Base-by-base conservation (phyloP, 2,888 invertebrate species). In the Taenaris catops region DNA sequence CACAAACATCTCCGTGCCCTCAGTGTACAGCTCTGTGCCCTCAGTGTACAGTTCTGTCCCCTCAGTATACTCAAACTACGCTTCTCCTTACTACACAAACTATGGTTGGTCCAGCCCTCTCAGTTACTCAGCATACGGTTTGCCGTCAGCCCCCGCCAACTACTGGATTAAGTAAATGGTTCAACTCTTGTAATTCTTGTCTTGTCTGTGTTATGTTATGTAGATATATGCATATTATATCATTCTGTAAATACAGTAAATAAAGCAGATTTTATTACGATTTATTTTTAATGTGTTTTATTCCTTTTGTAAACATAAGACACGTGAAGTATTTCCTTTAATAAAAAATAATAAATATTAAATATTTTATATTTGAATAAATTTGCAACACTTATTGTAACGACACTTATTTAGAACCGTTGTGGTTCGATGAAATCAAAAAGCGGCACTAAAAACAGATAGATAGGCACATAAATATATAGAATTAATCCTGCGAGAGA, bases 21-120 rank as follows among this genome's bases (percentile, higher is more conserved):
- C 41, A 8, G 32, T 44, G 4, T 34, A 34, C 23, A 42, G 48
- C 23, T 43, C 48, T 3, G 43, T 38, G 3, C 45, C 49, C 24
- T 25, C 45, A 3, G 44, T 46, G 3, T 38, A 42, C 26, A 38
- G 20, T 24, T 38, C 41, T 12, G 40, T 49, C n/a, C 52, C 50
- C 8, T 38, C 48, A 3, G 44, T 24, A 10, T 29, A 29, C 21
- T 24, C 38, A 7, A 14, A 20, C 1, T 29, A 28, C 6, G 20
- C 29, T 3, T 12, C 39, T n/a, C 27, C 41, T 4, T 26, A 37
- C 10, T 26, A 37, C 3, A 12, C 19, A 3, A n/a, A n/a, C n/a
- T 34, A 32, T 7, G 12, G 19, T 12, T 34, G 17, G 18, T 32
- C 24, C 12, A 32, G 10, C 32, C 17, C 8, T 27, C 17, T 26